Base-by-base conservation (phyloP, 2,888 invertebrate genomes). In the Andricus quercusramuli region DNA sequence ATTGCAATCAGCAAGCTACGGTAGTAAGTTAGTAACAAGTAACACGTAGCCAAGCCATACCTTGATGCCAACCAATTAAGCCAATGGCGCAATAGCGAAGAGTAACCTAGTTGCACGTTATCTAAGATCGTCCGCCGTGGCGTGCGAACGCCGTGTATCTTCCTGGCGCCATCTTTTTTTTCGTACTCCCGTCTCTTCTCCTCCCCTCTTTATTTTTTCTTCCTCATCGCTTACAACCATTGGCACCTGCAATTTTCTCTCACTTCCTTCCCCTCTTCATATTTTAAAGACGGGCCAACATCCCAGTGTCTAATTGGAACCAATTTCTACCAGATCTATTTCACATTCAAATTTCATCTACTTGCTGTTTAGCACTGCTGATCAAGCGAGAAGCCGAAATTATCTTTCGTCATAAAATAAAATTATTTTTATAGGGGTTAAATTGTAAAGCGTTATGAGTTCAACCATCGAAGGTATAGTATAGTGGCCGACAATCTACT, bases 21-120 rank as follows among this genome's bases (percentile, higher is more conserved):
- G 81, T 32, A 51, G 56, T 51, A 74, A 74, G 20, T 44, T 32
- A 51, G 32, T 32, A 74, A 74, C 47, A 13, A 44, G 44, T 13
- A 44, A 44, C 11, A 70, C 51, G 70, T 74, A 74, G 9, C 32
- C 56, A 32, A 74, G 47, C 70, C 32, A 65, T 78, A 78, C 70
- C 77, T 77, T 78, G 66, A 51, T 81, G 79, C 79, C 86, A 85
- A 85, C 88, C 90, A 90, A 90, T 90, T 90, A 90, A 90, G 86
- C 86, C 84, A 86, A 89, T 89, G 89, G 90, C 86, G 88, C 88
- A 90, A 90, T 88, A 86, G 85, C 86, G 83, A 83, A 86, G 87
- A 87, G 87, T 90, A 91, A 90, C 90, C 90, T 89, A 90, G 88
- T 90, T 90, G 89, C 85, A 51, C 56, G 83, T 89, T 89, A 88